These are phyloP conservation scores for Leuciscus waleckii DNA, from an alignment of 2,797 vertebrate species.

Conservation along the genomic window DNA sequence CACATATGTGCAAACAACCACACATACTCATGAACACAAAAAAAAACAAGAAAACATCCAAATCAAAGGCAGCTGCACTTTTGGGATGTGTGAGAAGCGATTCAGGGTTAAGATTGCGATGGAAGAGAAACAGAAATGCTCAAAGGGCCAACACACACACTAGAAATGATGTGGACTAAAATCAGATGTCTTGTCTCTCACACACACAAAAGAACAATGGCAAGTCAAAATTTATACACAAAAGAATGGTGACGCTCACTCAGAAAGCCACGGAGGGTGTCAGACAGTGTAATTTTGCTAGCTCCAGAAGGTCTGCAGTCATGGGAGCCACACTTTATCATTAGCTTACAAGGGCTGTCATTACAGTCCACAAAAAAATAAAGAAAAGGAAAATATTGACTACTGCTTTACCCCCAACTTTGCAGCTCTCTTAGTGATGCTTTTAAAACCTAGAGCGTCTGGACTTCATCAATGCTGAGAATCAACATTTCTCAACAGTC, in stretches of 20 bases:
- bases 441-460: conserved; percentile 23
- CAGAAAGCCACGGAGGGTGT: conserved; percentile 39
- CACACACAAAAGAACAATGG: conserved; percentile 19
- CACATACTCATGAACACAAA: conserved; percentile 43
- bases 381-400: not conserved
- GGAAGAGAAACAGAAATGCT: not conserved
- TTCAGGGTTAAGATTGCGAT: not conserved
- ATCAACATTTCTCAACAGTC: conserved; percentile 29
- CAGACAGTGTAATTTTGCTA: conserved; percentile 73
- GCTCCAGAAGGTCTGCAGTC: conserved; percentile 68
- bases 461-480: conserved; percentile 37
- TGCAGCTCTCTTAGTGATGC: conserved; percentile 32
- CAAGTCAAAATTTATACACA: conserved; percentile 30
- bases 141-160: conserved; percentile 29
- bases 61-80: conserved; percentile 9
- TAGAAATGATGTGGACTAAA: conserved; percentile 49
- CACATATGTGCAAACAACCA: conserved; percentile 58
- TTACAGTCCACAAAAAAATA: conserved; percentile 57
- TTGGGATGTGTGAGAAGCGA: conserved; percentile 11
- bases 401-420: conserved; percentile 30
- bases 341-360: conserved; percentile 78
- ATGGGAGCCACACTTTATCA: conserved; percentile 71
- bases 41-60: conserved; percentile 25
- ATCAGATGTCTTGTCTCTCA: conserved; percentile 42
- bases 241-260: conserved; percentile 5